Evolutionary conservation across 2,888 invertebrate genomes (phyloP).

Genomic region (Ptychoptera contaminata): DNA sequence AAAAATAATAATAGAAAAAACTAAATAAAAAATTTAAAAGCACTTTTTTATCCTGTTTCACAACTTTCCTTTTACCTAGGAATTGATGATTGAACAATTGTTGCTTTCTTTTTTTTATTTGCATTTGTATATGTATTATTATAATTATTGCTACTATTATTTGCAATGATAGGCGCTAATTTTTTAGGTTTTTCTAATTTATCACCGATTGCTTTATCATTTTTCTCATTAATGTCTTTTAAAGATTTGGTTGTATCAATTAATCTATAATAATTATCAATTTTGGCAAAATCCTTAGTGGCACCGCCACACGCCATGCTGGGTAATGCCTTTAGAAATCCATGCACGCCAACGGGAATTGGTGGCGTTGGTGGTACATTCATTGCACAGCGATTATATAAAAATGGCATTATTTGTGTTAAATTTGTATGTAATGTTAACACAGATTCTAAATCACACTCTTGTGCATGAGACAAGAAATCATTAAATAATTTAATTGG

Average conservation of each 20-base stretch:
- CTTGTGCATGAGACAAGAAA: constrained; percentile 40
- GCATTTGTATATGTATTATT: no score
- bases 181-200: constrained; percentile 1
- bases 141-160: no score
- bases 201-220: background rate
- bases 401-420: constrained; percentile 27
- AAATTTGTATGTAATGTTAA: constrained; percentile 27
- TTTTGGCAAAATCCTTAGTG: constrained; percentile 9
- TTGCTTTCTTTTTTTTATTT: no score
- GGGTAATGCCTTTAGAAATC: constrained; percentile 28
- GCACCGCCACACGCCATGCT: constrained; percentile 18
- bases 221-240: background rate
- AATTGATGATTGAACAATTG: no score
- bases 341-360: constrained; percentile 29
- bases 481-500: constrained; percentile 38
- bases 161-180: background rate
- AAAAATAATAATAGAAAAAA: no score
- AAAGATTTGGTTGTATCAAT: constrained; percentile 4
- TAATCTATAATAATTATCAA: constrained; percentile 11
- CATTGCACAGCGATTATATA: constrained; percentile 26
- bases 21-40: no score
- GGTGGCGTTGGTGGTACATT: constrained; percentile 26
- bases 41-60: no score
- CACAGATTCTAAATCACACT: constrained; percentile 26
- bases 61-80: no score